Percentiles rank a stretch among this genome's conserved stretches.
phyloP scores from a whole-genome alignment of 2,797 vertebrate genomes.

The Saxicola maurus region DNA sequence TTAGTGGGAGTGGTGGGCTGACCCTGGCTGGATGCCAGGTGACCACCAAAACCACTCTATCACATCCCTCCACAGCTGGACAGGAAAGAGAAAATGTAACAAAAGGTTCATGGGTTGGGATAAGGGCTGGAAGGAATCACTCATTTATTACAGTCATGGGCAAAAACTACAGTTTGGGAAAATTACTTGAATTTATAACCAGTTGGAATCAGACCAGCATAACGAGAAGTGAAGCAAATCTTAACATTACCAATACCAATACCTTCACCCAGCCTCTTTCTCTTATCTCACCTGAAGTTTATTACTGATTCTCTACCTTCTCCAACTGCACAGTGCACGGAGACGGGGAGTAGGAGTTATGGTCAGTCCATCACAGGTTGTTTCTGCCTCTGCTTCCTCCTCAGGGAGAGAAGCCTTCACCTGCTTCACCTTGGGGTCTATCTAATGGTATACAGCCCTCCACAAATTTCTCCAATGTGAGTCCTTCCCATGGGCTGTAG shows the following conservation, averaged over 20 bases:
- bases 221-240: neutral
- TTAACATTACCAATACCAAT: neutral
- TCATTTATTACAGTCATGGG: neutral
- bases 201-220: neutral
- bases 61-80: neutral
- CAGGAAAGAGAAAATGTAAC: neutral
- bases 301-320: neutral
- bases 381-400: neutral
- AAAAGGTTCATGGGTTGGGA: neutral
- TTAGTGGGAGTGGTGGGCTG: neutral
- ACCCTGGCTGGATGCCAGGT: neutral
- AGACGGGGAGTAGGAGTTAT: neutral
- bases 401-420: neutral
- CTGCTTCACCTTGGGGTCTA: neutral
- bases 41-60: neutral
- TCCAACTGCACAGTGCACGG: accelerated
- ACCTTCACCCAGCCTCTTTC: neutral
- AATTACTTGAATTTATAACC: neutral
- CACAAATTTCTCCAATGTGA: neutral
- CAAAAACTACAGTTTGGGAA: neutral
- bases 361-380: neutral
- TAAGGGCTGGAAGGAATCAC: neutral
- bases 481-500: neutral
- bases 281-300: neutral
- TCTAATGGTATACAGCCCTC: neutral